phyloP scores from a whole-genome alignment of 2,888 invertebrate genomes.

The Papilio demoleus region DNA sequence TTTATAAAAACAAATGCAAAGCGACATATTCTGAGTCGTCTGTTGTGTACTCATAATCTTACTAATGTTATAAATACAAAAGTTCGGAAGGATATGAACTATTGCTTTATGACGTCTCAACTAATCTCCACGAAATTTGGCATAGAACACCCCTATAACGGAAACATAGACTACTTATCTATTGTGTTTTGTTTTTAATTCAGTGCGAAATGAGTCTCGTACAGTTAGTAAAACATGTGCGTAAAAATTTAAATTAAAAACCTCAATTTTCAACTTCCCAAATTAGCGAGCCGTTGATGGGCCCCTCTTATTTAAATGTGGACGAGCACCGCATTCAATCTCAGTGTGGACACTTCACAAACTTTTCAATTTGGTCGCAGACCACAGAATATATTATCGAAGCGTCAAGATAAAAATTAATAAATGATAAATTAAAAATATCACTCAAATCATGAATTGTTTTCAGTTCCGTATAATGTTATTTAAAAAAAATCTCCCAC shows the following conservation, averaged over 20 bases:
- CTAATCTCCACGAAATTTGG: too few relatives aligned
- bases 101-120: too few relatives aligned
- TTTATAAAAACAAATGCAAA: background rate
- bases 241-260: constrained; percentile 28
- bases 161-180: too few relatives aligned
- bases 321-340: constrained; percentile 40
- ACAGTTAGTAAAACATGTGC: background rate
- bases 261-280: constrained; percentile 31
- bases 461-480: constrained; percentile 38
- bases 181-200: too few relatives aligned
- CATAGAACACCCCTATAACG: too few relatives aligned
- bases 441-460: background rate
- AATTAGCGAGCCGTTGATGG: constrained; percentile 34
- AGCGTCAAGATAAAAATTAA: constrained; percentile 52
- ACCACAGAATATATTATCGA: constrained; percentile 51
- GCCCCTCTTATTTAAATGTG: constrained; percentile 37
- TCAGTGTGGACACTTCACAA: constrained; percentile 44
- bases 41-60: background rate
- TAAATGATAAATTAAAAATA: constrained; percentile 47
- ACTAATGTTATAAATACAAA: too few relatives aligned
- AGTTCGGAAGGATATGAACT: too few relatives aligned
- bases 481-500: too few relatives aligned
- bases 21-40: background rate
- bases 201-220: too few relatives aligned
- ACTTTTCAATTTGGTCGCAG: constrained; percentile 53